Evolutionary conservation across 2,113 vertebrate genomes (phyloP).

Genomic region (Paraplagusia blochii): DNA sequence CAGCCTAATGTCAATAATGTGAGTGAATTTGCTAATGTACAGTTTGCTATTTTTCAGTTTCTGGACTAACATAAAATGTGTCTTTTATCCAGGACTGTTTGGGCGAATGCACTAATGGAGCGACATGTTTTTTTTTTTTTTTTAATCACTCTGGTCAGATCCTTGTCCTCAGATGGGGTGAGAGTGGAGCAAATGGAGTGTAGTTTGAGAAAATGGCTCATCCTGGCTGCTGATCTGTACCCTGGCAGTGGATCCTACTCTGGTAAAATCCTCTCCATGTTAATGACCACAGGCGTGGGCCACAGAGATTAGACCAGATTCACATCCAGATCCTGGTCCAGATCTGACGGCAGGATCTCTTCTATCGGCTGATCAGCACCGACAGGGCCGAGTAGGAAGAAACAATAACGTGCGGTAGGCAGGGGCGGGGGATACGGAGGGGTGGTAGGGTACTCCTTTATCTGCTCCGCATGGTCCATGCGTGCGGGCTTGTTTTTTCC

Average conservation of each 20-base stretch:
- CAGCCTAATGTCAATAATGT: too few relatives aligned
- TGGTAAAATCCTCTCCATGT: conserved; percentile 15
- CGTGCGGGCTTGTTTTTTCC: conserved; percentile 22
- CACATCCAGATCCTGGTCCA: too few relatives aligned
- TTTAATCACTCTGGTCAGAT: conserved; percentile 58
- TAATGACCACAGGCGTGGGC: conserved; percentile 49
- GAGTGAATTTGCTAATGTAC: too few relatives aligned
- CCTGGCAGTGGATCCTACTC: conserved; percentile 39
- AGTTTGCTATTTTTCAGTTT: too few relatives aligned
- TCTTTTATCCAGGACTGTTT: too few relatives aligned
- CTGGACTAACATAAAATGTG: too few relatives aligned
- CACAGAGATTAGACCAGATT: conserved; percentile 51
- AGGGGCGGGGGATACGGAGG: conserved; percentile 1
- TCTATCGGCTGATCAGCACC: conserved; percentile 47
- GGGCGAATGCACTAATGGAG: conserved; percentile 34
- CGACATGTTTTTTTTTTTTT: conserved; percentile 47
- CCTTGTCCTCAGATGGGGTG: conserved; percentile 50
- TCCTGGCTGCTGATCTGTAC: conserved; percentile 63
- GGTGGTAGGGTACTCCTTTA: conserved; percentile 34
- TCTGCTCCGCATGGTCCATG: conserved; percentile 31
- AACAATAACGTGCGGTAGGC: conserved; percentile 18
- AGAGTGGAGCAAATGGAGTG: conserved; percentile 44
- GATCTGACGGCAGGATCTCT: conserved; percentile 50
- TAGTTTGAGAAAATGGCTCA: conserved; percentile 60
- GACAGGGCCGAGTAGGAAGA: conserved; percentile 15